Conservation (phyloP, 1,140 invertebrate genomes). For the Drosophila bocki region DNA sequence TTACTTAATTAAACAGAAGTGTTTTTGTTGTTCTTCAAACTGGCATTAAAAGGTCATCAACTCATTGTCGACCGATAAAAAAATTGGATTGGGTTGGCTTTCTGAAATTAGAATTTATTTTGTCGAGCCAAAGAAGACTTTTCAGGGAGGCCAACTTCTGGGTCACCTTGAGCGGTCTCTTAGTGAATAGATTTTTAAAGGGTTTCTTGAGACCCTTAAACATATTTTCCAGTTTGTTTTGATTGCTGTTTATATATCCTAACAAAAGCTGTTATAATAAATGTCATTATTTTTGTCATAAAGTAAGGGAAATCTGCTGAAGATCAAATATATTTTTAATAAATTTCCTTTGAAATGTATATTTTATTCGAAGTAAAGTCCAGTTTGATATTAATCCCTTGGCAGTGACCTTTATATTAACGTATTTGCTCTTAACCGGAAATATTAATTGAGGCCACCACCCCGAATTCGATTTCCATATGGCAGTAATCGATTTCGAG, state of each 20-base stretch:
- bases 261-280: no score
- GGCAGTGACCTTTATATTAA: constrained; percentile 23
- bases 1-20: background rate
- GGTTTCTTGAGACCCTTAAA: no score
- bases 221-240: background rate
- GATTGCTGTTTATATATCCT: background rate
- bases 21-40: background rate
- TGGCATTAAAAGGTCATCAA: no score
- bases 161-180: no score
- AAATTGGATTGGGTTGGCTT: no score
- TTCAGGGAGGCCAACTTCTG: no score
- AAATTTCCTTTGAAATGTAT: background rate
- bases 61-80: no score
- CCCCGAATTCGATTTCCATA: constrained; percentile 39
- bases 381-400: background rate
- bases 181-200: no score
- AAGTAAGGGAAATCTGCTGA: background rate
- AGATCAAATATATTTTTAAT: background rate
- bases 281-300: no score
- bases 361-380: background rate
- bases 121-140: no score
- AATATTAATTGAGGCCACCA: constrained; percentile 28
- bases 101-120: no score
- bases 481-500: constrained; percentile 46
- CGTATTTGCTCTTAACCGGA: constrained; percentile 33